Conservation (phyloP, 2,888 invertebrate species). For the Serripes groenlandicus region DNA sequence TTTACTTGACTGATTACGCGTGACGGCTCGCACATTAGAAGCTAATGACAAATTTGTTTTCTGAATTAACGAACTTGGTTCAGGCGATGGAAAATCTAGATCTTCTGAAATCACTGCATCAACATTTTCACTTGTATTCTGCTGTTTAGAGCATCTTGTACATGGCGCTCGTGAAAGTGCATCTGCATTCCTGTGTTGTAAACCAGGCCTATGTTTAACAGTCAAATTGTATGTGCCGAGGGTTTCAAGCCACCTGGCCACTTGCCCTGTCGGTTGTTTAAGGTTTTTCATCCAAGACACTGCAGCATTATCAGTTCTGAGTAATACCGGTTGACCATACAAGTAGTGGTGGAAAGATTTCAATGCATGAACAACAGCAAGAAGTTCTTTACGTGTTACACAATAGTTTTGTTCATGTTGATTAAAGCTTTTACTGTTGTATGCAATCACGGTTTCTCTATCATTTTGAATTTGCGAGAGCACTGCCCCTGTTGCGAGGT, state of each 20-base stretch:
- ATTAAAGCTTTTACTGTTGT: constrained; percentile 36
- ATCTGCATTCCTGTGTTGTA: constrained; percentile 5
- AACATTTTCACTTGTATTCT: no score
- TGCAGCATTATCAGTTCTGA: constrained; percentile 16
- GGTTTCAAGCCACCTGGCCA: not conserved
- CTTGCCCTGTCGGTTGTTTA: constrained; percentile 1
- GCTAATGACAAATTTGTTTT: no score
- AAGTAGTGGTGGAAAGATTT: constrained; percentile 23
- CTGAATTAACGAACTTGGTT: no score
- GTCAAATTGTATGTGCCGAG: not conserved
- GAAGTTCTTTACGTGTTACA: constrained; percentile 3
- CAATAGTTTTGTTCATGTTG: constrained; percentile 13
- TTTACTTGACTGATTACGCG: no score
- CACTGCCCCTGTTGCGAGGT: constrained; percentile 11
- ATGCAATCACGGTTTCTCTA: constrained; percentile 29
- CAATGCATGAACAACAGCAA: constrained; percentile 14
- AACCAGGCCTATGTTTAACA: not conserved
- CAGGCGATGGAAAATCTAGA: no score
- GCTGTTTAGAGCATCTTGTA: not conserved
- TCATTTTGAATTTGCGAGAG: constrained; percentile 2
- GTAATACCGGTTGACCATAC: constrained; percentile 7
- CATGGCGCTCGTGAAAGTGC: not conserved
- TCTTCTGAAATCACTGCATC: no score
- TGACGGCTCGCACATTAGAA: no score
- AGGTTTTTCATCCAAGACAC: constrained; percentile 7